phyloP scores from a whole-genome alignment of 2,888 invertebrate genomes.

The Heliconius sara region DNA sequence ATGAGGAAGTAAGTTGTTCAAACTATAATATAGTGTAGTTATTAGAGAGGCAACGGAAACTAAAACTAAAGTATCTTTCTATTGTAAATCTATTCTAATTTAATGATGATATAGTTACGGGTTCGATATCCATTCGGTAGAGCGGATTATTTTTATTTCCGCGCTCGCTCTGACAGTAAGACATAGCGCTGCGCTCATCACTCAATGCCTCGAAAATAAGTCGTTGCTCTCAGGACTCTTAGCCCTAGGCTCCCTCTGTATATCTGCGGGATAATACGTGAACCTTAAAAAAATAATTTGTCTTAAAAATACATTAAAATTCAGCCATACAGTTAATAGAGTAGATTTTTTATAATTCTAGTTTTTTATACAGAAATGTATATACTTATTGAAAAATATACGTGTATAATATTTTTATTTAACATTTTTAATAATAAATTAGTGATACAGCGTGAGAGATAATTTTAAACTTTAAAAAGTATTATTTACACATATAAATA shows the following conservation, averaged over 20 bases:
- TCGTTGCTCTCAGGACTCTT: too few relatives aligned
- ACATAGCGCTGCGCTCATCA: too few relatives aligned
- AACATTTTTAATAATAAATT: too few relatives aligned
- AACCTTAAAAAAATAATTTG: too few relatives aligned
- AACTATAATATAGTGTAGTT: slow-evolving; percentile 28
- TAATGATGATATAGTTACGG: background rate
- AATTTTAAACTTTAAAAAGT: background rate
- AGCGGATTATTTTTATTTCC: background rate
- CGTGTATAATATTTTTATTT: background rate
- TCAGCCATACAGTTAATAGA: too few relatives aligned
- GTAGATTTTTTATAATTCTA: too few relatives aligned
- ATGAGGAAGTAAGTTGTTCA: slow-evolving; percentile 43
- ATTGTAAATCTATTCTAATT: background rate
- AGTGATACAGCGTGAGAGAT: too few relatives aligned
- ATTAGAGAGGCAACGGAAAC: background rate
- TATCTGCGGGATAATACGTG: too few relatives aligned
- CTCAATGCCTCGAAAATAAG: too few relatives aligned
- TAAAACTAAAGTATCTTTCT: background rate
- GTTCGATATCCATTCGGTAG: background rate
- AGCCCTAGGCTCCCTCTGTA: too few relatives aligned
- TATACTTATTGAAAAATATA: background rate
- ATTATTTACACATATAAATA: background rate
- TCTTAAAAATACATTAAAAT: too few relatives aligned
- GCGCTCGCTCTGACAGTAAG: background rate
- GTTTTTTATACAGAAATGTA: too few relatives aligned